Evolutionary conservation across 2,797 vertebrate species (phyloP), one percentile per base, ranked within the genome.

Genomic region (Chloroceryle inda): DNA sequence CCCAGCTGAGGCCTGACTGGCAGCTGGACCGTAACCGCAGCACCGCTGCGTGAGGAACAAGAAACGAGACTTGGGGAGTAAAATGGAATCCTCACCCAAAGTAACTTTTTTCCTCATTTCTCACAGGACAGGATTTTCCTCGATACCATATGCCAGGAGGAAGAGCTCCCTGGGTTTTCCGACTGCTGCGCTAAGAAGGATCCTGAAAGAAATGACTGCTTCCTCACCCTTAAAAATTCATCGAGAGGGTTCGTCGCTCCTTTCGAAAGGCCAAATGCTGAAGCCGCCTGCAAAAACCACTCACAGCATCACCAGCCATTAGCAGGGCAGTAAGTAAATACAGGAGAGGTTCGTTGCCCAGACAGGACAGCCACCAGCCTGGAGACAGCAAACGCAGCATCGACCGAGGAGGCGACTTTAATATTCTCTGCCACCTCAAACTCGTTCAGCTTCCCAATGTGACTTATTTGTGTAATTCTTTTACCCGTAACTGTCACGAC

Each of bases 61-160:
- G 14, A 42, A 49, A 61, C 5, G 1, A 26, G 29, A 24, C 10
- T 16, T 26, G 10, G 49, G 49, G 49, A n/a, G 18, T 45, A 20
- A 42, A 27, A 33, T 4, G 9, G 11, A 72, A 35, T 44, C 29
- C 22, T 35, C 56, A 45, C 50, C 6, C 13, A 15, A 9, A 59
- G 16, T 19, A 37, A 14, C 8, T 53, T 40, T 23, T 18, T 50
- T 12, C 64, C 14, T 35, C 67, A 1, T 72, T 61, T 56, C 56
- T 56, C 79, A 75, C 55, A 96, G 95, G 59, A 52, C 38, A 66
- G 22, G 24, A 79, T 96, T 75, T 97, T 98, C 88, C 81, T 98
- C 1, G 92, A 97, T 14, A 96, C 91, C 29, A 66, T 98, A 33
- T 98, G 98, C 71, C 96, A 91, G 6, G 94, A 97, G 27, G 69